Evolutionary conservation across 1,140 invertebrate genomes (phyloP), one percentile per base, ranked within the genome.

Genomic region (Brachionus manjavacas): DNA sequence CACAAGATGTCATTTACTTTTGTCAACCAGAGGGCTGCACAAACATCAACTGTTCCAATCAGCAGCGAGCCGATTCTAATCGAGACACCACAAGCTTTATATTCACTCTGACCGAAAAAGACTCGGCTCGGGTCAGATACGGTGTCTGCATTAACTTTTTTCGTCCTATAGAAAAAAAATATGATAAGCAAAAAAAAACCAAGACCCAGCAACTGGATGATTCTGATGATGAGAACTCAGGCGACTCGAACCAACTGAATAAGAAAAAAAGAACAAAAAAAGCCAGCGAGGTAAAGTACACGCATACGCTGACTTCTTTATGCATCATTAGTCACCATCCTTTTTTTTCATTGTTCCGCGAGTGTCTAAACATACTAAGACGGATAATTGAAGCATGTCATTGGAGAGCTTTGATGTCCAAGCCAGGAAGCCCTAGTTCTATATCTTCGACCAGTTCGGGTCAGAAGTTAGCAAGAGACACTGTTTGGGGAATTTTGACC

Each of bases 101-200:
- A 7, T 99, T 99, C 88, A 96, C 96, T 3, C 92, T 99, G 78
- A 99, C 97, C 16, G 97, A 99, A 89, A 99, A 99, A 90, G 98
- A 99, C 90, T 97, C 96, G 9, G 95, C 95, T 92, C 74, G 95
- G 93, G 88, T 89, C 8, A 87, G 91, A 64, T 90, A 89, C 86
- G 97, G 97, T 25, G 95, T 98, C 85, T 99, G 97, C 90, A 94
- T 99, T 28, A 99, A 99, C 89, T 99, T 99, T 89, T 99, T 98
- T 91, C 41, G 66, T 35, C 70, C 81, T 46, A 72, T 68, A 6
- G 81, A 84, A 55, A 91, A 91, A 84, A 85, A 87, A 87, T 87
- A 92, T 52, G 84, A 85, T 25, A 39, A 35, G 31, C 25, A 20
- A 41, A 81, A 60, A 31, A 74, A 85, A 14, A 41, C 12, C 20